Base-by-base conservation (phyloP, 1,140 invertebrate genomes). In the Pseudomyrmex dendroicus region DNA sequence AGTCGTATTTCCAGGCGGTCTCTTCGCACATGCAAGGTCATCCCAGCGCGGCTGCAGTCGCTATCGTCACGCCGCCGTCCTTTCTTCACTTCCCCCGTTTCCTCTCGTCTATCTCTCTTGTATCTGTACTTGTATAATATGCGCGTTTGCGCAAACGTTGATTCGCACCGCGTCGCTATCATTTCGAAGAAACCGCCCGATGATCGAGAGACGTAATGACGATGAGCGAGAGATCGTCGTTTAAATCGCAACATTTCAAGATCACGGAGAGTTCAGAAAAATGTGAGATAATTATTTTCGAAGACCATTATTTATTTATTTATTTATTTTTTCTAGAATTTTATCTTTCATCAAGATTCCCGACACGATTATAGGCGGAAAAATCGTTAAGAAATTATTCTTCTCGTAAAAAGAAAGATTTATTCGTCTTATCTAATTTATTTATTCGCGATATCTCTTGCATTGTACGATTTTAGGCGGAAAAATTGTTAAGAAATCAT, bases 21-120 rank as follows among this genome's bases (percentile, higher is more conserved):
- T 35, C 35, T 7, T 54, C 90, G 90, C 90, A 90, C 89, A 86
- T 86, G 90, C 93, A 94, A 94, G 94, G 93, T 94, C 93, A 94
- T 89, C 92, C 91, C 35, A 35, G 93, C 92, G 92, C 35, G 35
- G 35, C 89, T 88, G 91, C 88, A 88, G 91, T 90, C 90, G 89
- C 35, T 35, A 35, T 35, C 90, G 90, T 90, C 90, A 90, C 92
- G 92, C 90, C 91, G 91, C 92, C 90, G 89, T 50, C 83, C 82
- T 50, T 73, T 66, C 61, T 17, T 48, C 9, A 17, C n/a, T 46
- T 1, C 88, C 73, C 50, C 54, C 46, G 20, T 57, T 84, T 62
- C 52, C 72, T 17, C 44, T 35, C 35, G 35, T 35, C 35, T 22
- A 20, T 2, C 4, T 35, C 5, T 5, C 5, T 35, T 35, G 5